These are phyloP conservation scores for Tringa solitaria DNA, from an alignment of 2,113 vertebrate species.

Conservation along the genomic window DNA sequence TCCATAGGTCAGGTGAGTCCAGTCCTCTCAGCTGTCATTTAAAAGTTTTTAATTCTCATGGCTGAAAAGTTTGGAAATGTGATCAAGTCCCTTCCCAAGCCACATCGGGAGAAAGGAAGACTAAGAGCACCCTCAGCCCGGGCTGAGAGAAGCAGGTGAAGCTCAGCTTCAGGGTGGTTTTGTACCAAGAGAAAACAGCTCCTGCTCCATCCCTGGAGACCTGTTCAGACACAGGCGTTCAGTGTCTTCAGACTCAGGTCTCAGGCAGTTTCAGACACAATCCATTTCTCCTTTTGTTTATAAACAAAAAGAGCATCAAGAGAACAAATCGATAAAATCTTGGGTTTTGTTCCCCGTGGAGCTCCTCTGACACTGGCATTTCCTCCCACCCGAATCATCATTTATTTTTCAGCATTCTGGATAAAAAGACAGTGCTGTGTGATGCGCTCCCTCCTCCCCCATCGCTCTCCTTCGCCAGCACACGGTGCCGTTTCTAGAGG, in stretches of 20 bases:
- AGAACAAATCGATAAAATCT: not conserved
- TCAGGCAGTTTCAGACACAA: not conserved
- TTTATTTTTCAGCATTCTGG: not conserved
- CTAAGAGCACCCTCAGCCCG: not conserved
- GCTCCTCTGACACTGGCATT: not conserved
- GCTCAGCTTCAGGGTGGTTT: not conserved
- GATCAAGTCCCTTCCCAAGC: not conserved
- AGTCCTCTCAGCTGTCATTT: not conserved
- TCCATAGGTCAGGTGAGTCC: not conserved
- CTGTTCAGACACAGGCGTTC: not conserved
- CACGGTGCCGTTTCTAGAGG: not conserved
- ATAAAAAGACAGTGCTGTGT: not conserved
- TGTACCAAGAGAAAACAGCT: not conserved
- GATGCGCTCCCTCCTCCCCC: rapidly evolving
- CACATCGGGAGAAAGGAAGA: rapidly evolving
- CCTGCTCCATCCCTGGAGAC: not conserved
- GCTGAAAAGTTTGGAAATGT: not conserved
- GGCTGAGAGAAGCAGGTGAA: rapidly evolving
- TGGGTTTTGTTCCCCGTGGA: not conserved
- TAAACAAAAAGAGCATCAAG: not conserved
- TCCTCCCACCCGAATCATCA: not conserved
- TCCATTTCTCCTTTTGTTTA: not conserved
- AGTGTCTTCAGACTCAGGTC: not conserved
- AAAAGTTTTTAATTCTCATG: not conserved
- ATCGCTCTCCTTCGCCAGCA: not conserved